Evolutionary conservation across 2,888 invertebrate genomes (phyloP).

Genomic region (Hirtodrosophila alboralis): DNA sequence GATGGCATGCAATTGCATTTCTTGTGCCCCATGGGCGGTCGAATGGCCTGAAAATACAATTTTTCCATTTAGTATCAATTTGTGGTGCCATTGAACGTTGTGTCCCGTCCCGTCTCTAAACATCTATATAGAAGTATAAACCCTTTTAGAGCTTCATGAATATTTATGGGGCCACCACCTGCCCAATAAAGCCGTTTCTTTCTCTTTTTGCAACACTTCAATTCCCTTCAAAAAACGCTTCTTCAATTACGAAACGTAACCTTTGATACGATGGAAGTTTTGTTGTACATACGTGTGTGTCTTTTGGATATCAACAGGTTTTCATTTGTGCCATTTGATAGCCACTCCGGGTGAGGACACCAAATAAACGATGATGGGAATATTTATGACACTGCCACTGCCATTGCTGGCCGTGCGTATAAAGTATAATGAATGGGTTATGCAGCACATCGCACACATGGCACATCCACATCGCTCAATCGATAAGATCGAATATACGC

Average conservation of each 20-base stretch:
- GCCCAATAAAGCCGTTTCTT: constrained; percentile 28
- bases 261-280: constrained; percentile 26
- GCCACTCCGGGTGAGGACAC: constrained; percentile 45
- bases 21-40: constrained; percentile 9
- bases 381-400: constrained; percentile 78
- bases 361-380: constrained; percentile 79
- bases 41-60: constrained; percentile 35
- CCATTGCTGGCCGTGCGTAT: constrained; percentile 66
- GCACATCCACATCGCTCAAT: constrained; percentile 23
- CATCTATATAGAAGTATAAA: constrained; percentile 46
- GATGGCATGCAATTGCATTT: constrained; percentile 67
- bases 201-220: constrained; percentile 34
- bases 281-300: constrained; percentile 16
- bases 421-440: constrained; percentile 77
- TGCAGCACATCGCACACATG: constrained; percentile 33
- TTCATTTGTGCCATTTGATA: constrained; percentile 74
- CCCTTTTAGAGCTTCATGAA: constrained; percentile 78
- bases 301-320: constrained; percentile 72
- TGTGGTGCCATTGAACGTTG: constrained; percentile 16
- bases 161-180: constrained; percentile 72
- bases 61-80: constrained; percentile 58
- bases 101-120: constrained; percentile 32
- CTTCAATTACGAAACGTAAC: constrained; percentile 65
- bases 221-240: constrained; percentile 45
- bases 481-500: constrained; percentile 52